Conservation (phyloP, 2,797 vertebrate genomes). For the Melanogrammus aeglefinus region DNA sequence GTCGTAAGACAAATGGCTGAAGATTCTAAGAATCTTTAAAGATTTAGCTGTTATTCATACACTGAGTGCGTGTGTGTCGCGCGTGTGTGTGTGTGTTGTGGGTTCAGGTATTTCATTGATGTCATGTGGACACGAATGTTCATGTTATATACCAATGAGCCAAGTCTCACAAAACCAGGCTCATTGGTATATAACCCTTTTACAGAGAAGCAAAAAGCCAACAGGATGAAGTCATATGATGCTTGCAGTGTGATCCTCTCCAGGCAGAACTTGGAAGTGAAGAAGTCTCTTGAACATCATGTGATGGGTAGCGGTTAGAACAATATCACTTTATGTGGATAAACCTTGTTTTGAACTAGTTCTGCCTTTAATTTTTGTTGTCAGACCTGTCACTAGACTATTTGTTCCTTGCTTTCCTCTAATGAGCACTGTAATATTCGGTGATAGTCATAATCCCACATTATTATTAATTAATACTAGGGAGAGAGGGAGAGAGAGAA, state of each 20-base stretch:
- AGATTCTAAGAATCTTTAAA: too few relatives aligned
- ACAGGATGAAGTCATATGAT: constrained; percentile 73
- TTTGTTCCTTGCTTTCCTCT: background rate
- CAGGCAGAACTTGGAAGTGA: constrained; percentile 65
- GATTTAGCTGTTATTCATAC: too few relatives aligned
- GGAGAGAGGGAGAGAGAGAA: background rate
- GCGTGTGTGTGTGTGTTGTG: constrained; percentile 22
- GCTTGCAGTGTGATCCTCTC: constrained; percentile 64
- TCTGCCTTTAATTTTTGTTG: constrained; percentile 10
- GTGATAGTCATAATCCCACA: background rate
- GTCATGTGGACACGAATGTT: background rate
- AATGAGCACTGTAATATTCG: background rate
- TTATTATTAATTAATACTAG: background rate
- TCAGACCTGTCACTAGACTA: constrained; percentile 2
- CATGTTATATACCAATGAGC: constrained; percentile 23
- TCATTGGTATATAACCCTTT: too few relatives aligned
- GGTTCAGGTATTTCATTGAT: background rate
- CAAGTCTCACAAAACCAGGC: constrained; percentile 22
- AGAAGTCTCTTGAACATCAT: constrained; percentile 79
- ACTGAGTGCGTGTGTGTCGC: background rate
- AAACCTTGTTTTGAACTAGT: background rate
- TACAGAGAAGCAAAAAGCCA: constrained; percentile 33
- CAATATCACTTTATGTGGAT: constrained; percentile 48
- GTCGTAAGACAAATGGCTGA: constrained; percentile 6
- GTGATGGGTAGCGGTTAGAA: constrained; percentile 71